phyloP scores from a whole-genome alignment of 64 coral and sea anemone species.

The Orbicella faveolata region DNA sequence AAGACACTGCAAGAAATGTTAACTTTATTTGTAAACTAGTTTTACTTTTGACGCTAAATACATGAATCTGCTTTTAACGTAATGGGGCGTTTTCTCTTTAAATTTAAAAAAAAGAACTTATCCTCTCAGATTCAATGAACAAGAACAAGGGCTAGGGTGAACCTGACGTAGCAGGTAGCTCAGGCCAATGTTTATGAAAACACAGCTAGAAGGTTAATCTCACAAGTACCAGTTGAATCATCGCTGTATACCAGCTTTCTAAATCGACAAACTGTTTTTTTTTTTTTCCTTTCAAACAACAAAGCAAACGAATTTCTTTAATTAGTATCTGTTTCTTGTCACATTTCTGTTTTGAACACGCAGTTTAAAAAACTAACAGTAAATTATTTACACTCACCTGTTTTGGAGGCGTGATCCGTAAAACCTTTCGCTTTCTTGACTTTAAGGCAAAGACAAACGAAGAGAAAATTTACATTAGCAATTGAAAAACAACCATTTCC shows the following conservation, averaged over 20 bases:
- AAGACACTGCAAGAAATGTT: too few relatives aligned
- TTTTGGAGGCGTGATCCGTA: not conserved
- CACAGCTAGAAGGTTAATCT: not conserved
- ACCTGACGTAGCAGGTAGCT: conserved; percentile 4
- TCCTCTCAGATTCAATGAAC: not conserved
- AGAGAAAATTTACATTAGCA: not conserved
- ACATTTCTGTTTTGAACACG: not conserved
- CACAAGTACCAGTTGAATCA: not conserved
- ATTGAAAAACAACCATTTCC: not conserved
- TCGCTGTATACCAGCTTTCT: not conserved
- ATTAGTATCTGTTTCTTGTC: too few relatives aligned
- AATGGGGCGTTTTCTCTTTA: not conserved
- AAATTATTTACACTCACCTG: conserved; percentile 35
- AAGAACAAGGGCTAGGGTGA: not conserved
- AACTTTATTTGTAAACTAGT: not conserved
- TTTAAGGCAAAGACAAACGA: not conserved
- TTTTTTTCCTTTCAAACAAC: not conserved
- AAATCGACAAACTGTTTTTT: not conserved
- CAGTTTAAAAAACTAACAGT: not conserved
- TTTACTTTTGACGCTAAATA: not conserved
- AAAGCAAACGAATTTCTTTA: not conserved
- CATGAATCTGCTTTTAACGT: not conserved
- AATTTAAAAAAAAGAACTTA: not conserved
- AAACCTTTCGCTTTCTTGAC: conserved; percentile 15
- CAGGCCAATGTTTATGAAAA: not conserved